Evolutionary conservation across 2,113 vertebrate species (phyloP), one percentile per base, ranked within the genome.

Genomic region (Ceuthmochares aereus): DNA sequence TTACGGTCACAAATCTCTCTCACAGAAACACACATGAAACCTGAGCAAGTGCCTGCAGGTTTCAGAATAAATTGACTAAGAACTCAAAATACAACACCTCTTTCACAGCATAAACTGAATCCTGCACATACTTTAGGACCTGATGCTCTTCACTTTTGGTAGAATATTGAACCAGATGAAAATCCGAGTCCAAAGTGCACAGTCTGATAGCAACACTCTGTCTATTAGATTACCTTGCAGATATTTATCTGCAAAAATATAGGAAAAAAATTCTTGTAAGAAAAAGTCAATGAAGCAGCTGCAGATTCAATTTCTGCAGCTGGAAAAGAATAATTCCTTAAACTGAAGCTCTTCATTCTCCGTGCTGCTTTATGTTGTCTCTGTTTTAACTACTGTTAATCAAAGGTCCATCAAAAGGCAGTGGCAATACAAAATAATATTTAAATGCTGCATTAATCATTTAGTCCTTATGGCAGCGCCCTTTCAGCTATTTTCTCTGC

Each of bases 361-460:
- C 88, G 74, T 87, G 72, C 86, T 95, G 86, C 60, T 81, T 93
- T 95, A 85, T 91, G 72, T 94, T 96, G 81, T 76, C 63, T 94
- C 62, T 78, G 15, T 64, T 95, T 96, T 95, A 94, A 94, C 89
- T 85, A 89, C 70, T 79, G 66, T 82, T 96, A 95, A 96, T 96
- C 87, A 94, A 96, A 85, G 89, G 66, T 80, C 95, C 87, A 89
- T 96, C 89, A 84, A 84, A 93, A 52, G 66, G 63, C 82, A 87
- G 49, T 82, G 74, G 54, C 89, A 85, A 68, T 89, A 45, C 84
- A 69, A 32, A 89, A 54, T 82, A 87, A 87, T 87, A 73, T 87
- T 91, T 84, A 94, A 94, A 87, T 85, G 58, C 62, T 76, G 84
- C 91, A 85, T 85, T 93, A 92, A 73, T 87, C 49, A 84, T 43